Evolutionary conservation across 1,140 invertebrate species (phyloP).

Genomic region (Diorhabda carinulata): DNA sequence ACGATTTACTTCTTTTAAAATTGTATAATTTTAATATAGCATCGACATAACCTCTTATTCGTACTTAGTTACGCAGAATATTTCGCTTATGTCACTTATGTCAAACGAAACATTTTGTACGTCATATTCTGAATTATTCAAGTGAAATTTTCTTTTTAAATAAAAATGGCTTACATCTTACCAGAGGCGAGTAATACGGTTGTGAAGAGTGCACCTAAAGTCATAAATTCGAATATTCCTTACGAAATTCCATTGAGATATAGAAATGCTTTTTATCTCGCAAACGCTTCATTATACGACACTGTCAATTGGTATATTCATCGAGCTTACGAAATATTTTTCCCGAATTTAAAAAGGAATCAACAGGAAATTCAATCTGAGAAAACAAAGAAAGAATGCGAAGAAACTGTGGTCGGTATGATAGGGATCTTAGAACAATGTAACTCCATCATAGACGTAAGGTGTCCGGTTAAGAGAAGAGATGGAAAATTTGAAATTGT

Average conservation of each 20-base stretch:
- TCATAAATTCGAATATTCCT: background rate
- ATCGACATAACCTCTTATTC: no score
- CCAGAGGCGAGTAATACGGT: no score
- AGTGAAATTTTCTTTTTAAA: no score
- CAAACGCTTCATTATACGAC: conserved; percentile 64
- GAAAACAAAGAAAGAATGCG: conserved; percentile 59
- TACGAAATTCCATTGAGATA: conserved; percentile 62
- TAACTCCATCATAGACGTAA: conserved; percentile 68
- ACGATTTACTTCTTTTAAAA: no score
- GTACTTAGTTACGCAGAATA: no score
- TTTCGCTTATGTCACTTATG: no score
- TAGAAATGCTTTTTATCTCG: conserved; percentile 54
- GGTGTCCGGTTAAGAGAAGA: conserved; percentile 75
- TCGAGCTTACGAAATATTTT: conserved; percentile 58
- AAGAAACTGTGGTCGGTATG: conserved; percentile 62
- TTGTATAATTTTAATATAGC: no score
- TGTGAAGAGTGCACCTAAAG: no score
- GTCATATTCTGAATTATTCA: no score
- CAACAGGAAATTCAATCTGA: conserved; percentile 52
- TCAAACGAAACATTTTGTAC: no score
- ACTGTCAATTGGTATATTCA: conserved; percentile 75
- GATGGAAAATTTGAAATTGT: conserved; percentile 77
- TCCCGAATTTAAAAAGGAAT: conserved; percentile 62
- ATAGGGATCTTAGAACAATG: conserved; percentile 71
- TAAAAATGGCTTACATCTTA: no score